Percentiles rank a stretch among this genome's conserved stretches.
Conservation (phyloP, 2,113 vertebrate species). For the Xiphophorus hellerii region DNA sequence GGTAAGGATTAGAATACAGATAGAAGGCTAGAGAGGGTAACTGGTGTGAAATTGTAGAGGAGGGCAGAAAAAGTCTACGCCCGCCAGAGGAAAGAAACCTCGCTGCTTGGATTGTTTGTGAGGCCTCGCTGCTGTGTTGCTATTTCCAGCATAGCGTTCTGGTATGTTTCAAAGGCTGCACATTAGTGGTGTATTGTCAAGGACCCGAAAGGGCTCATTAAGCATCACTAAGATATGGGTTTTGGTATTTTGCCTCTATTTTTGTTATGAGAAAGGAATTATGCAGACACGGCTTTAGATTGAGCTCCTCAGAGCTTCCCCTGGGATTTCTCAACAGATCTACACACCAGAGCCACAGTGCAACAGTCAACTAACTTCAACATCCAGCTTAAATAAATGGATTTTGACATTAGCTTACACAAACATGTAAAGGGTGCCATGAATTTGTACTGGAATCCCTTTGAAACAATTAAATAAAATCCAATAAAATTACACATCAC, state of each 20-base stretch:
- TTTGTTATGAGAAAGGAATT: conserved; percentile 58
- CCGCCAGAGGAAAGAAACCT: neutral
- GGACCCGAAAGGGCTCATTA: conserved; percentile 75
- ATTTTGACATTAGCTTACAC: neutral
- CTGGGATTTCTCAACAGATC: conserved; percentile 36
- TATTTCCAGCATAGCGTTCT: conserved; percentile 64
- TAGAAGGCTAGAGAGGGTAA: neutral
- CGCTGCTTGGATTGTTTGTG: conserved; percentile 25
- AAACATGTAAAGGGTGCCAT: neutral
- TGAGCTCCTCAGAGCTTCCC: conserved; percentile 28
- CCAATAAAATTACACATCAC: too few relatives aligned
- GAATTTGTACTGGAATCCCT: too few relatives aligned
- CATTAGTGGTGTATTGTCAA: conserved; percentile 76
- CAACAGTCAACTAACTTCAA: too few relatives aligned
- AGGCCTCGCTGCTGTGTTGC: conserved; percentile 59
- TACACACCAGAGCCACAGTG: conserved; percentile 2
- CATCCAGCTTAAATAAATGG: neutral
- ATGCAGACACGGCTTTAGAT: conserved; percentile 33
- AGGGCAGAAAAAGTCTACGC: neutral
- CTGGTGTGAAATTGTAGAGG: conserved; percentile 2
- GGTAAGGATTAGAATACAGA: conserved; percentile 8
- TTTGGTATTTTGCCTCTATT: conserved; percentile 73
- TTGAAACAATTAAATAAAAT: too few relatives aligned
- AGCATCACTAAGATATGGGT: conserved; percentile 71
- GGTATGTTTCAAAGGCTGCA: conserved; percentile 66